A percentile compares a stretch with the other conserved stretches of the same genome.
phyloP scores from a whole-genome alignment of 1,140 invertebrate genomes.

The Penaeus vannamei region DNA sequence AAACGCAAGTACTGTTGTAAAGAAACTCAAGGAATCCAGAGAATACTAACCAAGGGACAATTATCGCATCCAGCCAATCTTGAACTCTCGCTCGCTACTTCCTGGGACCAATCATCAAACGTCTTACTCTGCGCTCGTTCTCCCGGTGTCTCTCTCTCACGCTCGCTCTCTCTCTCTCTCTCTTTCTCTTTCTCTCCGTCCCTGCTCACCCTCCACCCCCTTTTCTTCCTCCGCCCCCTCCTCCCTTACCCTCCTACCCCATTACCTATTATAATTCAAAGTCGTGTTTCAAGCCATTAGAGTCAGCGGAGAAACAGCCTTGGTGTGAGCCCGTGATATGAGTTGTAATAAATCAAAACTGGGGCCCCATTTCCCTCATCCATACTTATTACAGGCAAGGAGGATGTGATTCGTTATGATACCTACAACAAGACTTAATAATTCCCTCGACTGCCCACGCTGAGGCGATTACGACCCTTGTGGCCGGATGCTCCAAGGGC shows the following conservation, averaged over 20 bases:
- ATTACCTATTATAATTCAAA: constrained; percentile 54
- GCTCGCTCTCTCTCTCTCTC: not conserved
- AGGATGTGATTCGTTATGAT: constrained; percentile 65
- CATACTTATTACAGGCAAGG: constrained; percentile 63
- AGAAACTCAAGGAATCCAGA: too few species aligned
- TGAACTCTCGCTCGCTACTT: too few species aligned
- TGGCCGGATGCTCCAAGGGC: not conserved
- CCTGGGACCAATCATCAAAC: too few species aligned
- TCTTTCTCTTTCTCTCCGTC: not conserved
- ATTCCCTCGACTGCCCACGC: constrained; percentile 44
- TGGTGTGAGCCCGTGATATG: constrained; percentile 53
- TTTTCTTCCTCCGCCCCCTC: not conserved
- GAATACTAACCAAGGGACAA: too few species aligned
- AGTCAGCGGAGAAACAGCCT: not conserved
- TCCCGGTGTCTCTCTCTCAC: not conserved
- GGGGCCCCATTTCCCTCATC: constrained; percentile 58
- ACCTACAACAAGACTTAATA: constrained; percentile 65
- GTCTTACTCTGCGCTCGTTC: not conserved
- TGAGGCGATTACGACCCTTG: constrained; percentile 39
- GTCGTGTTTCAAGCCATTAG: constrained; percentile 24
- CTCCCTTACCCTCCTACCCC: not conserved
- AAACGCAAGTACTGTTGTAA: too few species aligned
- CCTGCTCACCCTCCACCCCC: not conserved
- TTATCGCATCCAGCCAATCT: too few species aligned
- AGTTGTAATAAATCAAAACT: constrained; percentile 53